Conservation (phyloP, 2,888 invertebrate species). For the Nesidiocoris tenuis region DNA sequence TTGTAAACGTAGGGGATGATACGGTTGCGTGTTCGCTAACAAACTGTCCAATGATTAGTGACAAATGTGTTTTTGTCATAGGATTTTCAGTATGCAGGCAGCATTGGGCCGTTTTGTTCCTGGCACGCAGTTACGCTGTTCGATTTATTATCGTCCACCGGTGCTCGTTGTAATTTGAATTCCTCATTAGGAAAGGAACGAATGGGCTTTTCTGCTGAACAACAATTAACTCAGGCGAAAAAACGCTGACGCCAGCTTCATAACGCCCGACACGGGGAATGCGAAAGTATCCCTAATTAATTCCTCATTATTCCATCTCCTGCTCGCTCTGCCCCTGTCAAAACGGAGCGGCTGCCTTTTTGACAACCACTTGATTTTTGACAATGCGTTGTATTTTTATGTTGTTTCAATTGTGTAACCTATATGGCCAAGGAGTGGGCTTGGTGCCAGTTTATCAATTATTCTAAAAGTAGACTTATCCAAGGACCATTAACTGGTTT, state of each 20-base stretch:
- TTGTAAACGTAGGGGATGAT: neutral
- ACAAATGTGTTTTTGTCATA: neutral
- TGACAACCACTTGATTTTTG: too few species aligned
- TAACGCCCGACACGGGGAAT: neutral
- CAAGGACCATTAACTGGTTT: too few species aligned
- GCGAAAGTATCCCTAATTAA: neutral
- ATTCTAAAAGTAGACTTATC: too few species aligned
- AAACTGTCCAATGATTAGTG: neutral
- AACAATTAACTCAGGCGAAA: neutral
- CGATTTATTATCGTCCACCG: constrained; percentile 29
- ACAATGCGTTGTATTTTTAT: too few species aligned
- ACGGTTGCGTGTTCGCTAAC: neutral
- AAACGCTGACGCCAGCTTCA: neutral
- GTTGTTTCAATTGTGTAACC: too few species aligned
- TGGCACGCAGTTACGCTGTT: neutral
- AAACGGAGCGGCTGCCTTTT: too few species aligned
- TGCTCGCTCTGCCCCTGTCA: too few species aligned
- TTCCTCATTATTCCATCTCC: neutral
- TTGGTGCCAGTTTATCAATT: too few species aligned
- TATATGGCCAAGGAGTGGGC: too few species aligned
- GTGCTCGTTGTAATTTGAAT: constrained; percentile 17
- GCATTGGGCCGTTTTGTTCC: neutral
- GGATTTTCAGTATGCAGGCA: neutral
- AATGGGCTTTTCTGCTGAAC: neutral
- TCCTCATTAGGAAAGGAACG: constrained; percentile 20